Percentiles rank a stretch among this genome's conserved stretches.
Evolutionary conservation across 2,797 vertebrate genomes (phyloP).

Genomic region (Melanotaenia parkinsoni): DNA sequence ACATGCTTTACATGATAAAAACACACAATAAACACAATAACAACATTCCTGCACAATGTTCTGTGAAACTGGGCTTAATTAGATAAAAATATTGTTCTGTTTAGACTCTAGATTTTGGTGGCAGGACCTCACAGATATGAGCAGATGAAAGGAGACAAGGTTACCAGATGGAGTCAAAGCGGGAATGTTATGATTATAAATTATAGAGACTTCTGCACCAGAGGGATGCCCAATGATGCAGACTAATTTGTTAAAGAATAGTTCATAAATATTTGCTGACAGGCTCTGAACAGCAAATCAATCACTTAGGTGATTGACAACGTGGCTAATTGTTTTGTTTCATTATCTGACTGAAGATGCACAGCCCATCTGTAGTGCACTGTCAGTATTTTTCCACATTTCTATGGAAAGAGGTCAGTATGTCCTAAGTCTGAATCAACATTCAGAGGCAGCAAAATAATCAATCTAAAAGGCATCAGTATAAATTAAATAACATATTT

Average conservation of each 20-base stretch:
- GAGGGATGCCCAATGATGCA: neutral
- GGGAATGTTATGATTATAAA: neutral
- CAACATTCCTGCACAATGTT: too few relatives aligned
- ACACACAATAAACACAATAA: too few relatives aligned
- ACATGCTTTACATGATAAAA: too few relatives aligned
- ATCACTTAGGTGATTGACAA: constrained; percentile 49
- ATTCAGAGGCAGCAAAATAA: constrained; percentile 18
- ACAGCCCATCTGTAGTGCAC: neutral
- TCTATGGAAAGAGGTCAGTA: constrained; percentile 41
- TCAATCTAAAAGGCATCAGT: constrained; percentile 1
- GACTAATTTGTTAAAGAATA: constrained; percentile 17
- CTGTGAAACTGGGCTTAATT: too few relatives aligned
- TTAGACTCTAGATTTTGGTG: too few relatives aligned
- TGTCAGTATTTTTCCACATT: constrained; percentile 50
- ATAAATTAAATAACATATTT: constrained; percentile 20
- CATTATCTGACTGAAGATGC: constrained; percentile 51
- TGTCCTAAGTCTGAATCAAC: constrained; percentile 12
- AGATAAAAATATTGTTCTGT: too few relatives aligned
- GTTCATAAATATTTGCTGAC: constrained; percentile 42
- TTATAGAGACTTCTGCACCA: neutral
- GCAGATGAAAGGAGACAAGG: neutral
- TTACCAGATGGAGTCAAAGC: neutral
- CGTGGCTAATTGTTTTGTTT: constrained; percentile 45
- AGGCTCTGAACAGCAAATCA: constrained; percentile 21
- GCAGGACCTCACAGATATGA: too few relatives aligned